Evolutionary conservation across 2,113 vertebrate species (phyloP), one percentile per base, ranked within the genome.

Genomic region (Calonectris borealis): DNA sequence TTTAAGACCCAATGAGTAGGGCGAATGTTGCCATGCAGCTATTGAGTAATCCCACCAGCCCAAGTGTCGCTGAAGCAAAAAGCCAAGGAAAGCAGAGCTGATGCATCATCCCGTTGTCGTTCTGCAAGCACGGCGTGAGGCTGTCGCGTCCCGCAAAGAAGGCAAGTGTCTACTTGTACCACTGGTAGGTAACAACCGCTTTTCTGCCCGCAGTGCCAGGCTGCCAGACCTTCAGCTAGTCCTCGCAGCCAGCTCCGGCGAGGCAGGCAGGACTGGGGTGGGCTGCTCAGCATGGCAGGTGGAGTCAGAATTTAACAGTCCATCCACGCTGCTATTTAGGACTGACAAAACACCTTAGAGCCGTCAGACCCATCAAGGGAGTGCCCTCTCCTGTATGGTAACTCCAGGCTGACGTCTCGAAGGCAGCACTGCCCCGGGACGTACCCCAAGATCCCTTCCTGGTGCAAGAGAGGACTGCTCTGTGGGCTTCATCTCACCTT

Each of bases 111-210:
- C 65, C 5, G 1, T 8, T 69, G n/a, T 19, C 2, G 0, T 16
- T 68, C 57, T 65, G 68, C 48, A 51, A 58, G 48, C 16, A 11
- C 0, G 2, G 21, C 44, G 20, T 18, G 13, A 73, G n/a, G 52
- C n/a, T 75, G 70, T 49, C 6, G 10, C 4, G 7, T 20, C 29
- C 19, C 11, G 7, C 0, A 0, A 2, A 44, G 42, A 26, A 81
- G 12, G 29, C n/a, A 81, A 38, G 8, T 29, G 24, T 29, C 68
- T 60, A 2, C 26, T 61, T 32, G 10, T 36, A 22, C 38, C 65
- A 60, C 61, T n/a, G 16, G 12, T 52, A 25, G 24, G 5, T 36
- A 78, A 38, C 18, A 52, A 20, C 10, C 7, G 11, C 26, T 3
- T 46, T 88, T 55, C 52, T 57, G 40, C 6, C 32, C 2, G 1